Base-by-base conservation (phyloP, 2,113 vertebrate species). In the Nesoenas mayeri region DNA sequence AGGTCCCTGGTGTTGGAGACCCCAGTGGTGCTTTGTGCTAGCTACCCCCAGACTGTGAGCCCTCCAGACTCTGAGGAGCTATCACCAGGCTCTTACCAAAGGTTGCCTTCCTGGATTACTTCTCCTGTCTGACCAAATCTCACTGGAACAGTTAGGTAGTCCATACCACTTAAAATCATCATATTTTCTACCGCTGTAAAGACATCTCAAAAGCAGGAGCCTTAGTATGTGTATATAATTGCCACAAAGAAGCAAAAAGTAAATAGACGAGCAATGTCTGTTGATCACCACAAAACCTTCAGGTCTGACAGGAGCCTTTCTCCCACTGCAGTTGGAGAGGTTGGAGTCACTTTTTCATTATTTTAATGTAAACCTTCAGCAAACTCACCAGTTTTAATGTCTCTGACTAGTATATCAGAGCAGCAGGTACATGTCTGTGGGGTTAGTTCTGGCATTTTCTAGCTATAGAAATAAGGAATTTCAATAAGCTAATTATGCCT, bases 271-370 rank as follows among this genome's bases (percentile, higher is more conserved):
- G 26, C 31, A 56, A 80, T 4, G 26, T 67, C 32, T 64, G 28
- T 20, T 74, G 65, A 51, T n/a, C 57, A n/a, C 19, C 64, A 19
- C 22, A 61, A 80, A 42, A 5, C 14, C 51, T 73, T 73, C 83
- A 38, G 26, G 34, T 82, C 48, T n/a, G 32, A 42, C 1, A 75
- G 25, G 7, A 84, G 12, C 32, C 38, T 56, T 81, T 54, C 10
- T 74, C 17, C 31, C 22, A 7, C 1, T 0, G 2, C 1, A 0
- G 3, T 10, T 54, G 65, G 14, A 44, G 40, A 17, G 6, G 5
- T 14, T 71, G 24, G 32, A 81, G n/a, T 82, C 10, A 26, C 3
- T n/a, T 87, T 74, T 89, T 77, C 40, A 28, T 70, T 77, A 10
- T 53, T 81, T 89, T 74, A 56, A 67, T 64, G 44, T 57, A 79